Base-by-base conservation (phyloP, 2,797 vertebrate species). In the Coendou prehensilis region DNA sequence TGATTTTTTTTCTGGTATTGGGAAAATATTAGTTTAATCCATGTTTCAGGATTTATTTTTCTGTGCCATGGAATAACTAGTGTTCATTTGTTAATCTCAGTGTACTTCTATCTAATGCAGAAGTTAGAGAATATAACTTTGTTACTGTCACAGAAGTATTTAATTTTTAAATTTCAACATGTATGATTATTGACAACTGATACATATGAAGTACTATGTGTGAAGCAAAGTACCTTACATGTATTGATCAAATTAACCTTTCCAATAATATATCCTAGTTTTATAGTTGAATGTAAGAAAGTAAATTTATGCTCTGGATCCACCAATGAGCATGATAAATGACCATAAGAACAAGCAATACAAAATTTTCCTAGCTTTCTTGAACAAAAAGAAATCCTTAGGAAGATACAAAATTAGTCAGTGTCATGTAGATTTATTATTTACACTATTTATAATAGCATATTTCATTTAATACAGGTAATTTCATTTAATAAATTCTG, bases 341-440 rank as follows among this genome's bases (percentile, higher is more conserved):
- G 23, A 83, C 6, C 26, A 6, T 17, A 50, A 37, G 2, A 75
- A 75, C 8, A 93, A 82, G 45, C 6, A 78, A 89, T 47, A 73
- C 54, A 91, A 33, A 96, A 79, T 93, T 59, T 79, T 82, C 11
- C 37, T 83, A 50, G 8, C 1, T 22, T 91, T 82, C 91, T 23
- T 85, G 73, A 61, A 91, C 26, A 83, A 61, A 93, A 91, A 18
- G 9, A 93, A 93, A 83, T 93, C 8, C 11, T 41, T 84, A 84
- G 33, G 14, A 87, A 81, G n/a, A 86, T 78, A 79, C 18, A 91
- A 28, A 95, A 87, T 93, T 89, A 89, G 33, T 89, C 73, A 54
- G 11, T 95, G 37, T 92, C 54, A 92, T 45, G 11, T 52, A 89
- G 80, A 92, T 87, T 86, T 92, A 75, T 95, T 80, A 82, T 30